Conservation (phyloP, 2,888 invertebrate genomes). For the Volucella inflata region DNA sequence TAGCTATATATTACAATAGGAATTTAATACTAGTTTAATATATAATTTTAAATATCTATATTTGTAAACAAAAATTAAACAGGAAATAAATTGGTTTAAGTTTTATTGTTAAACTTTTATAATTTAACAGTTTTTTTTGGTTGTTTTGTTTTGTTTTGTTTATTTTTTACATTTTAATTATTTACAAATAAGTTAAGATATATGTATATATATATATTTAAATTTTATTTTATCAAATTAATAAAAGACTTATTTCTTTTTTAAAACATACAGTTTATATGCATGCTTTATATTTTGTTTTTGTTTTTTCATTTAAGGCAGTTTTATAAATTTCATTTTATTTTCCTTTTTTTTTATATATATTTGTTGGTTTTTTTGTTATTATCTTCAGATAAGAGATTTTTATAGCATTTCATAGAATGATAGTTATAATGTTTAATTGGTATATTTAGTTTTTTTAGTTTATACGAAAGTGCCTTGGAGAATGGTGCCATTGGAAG, state of each 20-base stretch:
- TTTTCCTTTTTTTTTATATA: conserved; percentile 57
- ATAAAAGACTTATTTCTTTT: conserved; percentile 50
- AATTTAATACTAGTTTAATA: conserved; percentile 69
- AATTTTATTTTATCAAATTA: conserved; percentile 50
- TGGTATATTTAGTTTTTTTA: conserved; percentile 25
- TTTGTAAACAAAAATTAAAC: conserved; percentile 67
- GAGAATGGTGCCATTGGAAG: conserved; percentile 68
- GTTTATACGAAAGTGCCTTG: conserved; percentile 60
- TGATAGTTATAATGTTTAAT: conserved; percentile 38
- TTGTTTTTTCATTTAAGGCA: conserved; percentile 63
- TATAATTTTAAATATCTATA: conserved; percentile 55
- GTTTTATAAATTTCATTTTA: conserved; percentile 72
- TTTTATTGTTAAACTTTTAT: not conserved
- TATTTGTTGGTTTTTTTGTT: conserved; percentile 56
- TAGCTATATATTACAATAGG: conserved; percentile 73
- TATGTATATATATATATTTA: conserved; percentile 15
- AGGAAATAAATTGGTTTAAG: conserved; percentile 43
- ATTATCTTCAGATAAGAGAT: conserved; percentile 64
- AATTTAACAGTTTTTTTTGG: conserved; percentile 23
- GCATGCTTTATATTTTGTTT: conserved; percentile 30
- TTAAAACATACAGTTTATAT: conserved; percentile 38
- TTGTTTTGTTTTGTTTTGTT: conserved; percentile 1
- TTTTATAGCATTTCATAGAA: conserved; percentile 59
- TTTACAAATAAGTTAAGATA: conserved; percentile 46
- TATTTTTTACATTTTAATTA: conserved; percentile 36